Percentiles rank a stretch among this genome's conserved stretches.
Evolutionary conservation across 1,140 invertebrate genomes (phyloP).

Genomic region (Papilio helenus): DNA sequence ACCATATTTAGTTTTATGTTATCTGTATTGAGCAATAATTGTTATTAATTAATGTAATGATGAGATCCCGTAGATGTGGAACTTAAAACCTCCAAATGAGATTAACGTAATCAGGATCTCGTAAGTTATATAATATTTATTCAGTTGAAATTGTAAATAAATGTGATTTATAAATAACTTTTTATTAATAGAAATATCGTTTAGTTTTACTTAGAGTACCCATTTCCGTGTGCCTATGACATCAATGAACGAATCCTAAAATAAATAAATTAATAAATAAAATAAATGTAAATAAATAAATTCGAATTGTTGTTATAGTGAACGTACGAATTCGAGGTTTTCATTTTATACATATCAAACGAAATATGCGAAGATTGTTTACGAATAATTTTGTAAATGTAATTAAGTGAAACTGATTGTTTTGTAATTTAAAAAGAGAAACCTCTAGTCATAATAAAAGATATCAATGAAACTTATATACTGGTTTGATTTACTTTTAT

Average conservation of each 20-base stretch:
- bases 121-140: conserved; percentile 75
- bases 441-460: conserved; percentile 83
- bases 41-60: conserved; percentile 34
- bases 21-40: conserved; percentile 29
- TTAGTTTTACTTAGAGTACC: conserved; percentile 66
- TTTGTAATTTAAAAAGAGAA: conserved; percentile 77
- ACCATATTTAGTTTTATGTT: conserved; percentile 1
- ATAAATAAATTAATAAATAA: conserved; percentile 40
- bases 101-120: conserved; percentile 79
- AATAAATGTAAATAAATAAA: conserved; percentile 42
- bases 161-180: conserved; percentile 57
- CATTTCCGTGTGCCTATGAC: conserved; percentile 74
- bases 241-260: conserved; percentile 53
- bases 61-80: conserved; percentile 41
- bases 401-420: conserved; percentile 71
- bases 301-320: conserved; percentile 38
- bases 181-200: conserved; percentile 44
- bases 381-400: conserved; percentile 73
- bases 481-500: conserved; percentile 36
- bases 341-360: conserved; percentile 80
- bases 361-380: conserved; percentile 63
- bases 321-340: conserved; percentile 65
- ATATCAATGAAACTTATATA: conserved; percentile 64
- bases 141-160: conserved; percentile 66
- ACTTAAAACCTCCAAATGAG: conserved; percentile 63